Percentiles rank a stretch among this genome's conserved stretches.
Conservation (phyloP, 2,797 vertebrate species). For the Eutrigla gurnardus region DNA sequence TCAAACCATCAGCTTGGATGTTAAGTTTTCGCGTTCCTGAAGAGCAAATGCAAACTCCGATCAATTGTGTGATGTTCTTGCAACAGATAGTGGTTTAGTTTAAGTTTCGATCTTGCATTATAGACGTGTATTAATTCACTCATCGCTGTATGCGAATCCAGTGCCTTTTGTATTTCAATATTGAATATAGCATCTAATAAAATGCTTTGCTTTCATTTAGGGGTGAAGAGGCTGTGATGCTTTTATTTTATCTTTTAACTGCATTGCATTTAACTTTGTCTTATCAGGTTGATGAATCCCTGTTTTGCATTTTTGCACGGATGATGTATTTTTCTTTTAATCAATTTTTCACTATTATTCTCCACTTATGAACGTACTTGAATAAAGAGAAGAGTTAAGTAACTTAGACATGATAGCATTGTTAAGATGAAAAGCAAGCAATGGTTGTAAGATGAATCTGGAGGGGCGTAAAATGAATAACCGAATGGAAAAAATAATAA, state of each 20-base stretch:
- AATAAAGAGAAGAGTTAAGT: background rate
- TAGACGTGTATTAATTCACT: conserved; percentile 39
- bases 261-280: background rate
- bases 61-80: conserved; percentile 1
- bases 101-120: conserved; percentile 20
- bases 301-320: background rate
- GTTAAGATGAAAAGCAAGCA: background rate
- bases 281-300: background rate
- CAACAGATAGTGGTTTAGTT: conserved; percentile 14
- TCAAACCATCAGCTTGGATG: conserved; percentile 21
- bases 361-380: background rate
- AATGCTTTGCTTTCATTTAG: conserved; percentile 66
- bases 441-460: background rate
- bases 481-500: background rate
- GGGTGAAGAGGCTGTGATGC: background rate
- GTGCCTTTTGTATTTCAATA: conserved; percentile 69
- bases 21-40: conserved; percentile 2
- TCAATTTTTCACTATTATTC: background rate
- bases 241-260: background rate
- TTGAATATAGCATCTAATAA: conserved; percentile 65
- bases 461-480: background rate
- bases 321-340: background rate
- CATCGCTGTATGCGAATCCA: conserved; percentile 36
- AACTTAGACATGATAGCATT: too few relatives aligned
- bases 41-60: background rate